These are phyloP conservation scores for Aeoliscus strigatus DNA, from an alignment of 2,797 vertebrate species.

Conservation along the genomic window DNA sequence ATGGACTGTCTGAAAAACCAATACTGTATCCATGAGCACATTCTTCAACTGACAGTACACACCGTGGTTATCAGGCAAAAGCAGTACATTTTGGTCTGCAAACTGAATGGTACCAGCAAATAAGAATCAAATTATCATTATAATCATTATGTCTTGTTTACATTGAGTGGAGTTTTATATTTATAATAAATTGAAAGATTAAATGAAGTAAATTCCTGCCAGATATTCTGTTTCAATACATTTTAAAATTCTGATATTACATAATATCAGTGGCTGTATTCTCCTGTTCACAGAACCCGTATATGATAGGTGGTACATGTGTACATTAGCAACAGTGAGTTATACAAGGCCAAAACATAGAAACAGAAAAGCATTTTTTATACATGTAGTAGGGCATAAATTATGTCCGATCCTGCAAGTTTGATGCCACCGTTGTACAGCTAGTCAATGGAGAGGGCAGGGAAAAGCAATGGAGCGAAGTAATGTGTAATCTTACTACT, in stretches of 20 bases:
- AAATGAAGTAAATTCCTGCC: too few species aligned
- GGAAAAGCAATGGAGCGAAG: conserved; percentile 98
- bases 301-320: conserved; percentile 47
- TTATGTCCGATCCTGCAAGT: conserved; percentile 93
- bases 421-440: conserved; percentile 93
- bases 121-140: too few species aligned
- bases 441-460: conserved; percentile 99
- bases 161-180: neutral
- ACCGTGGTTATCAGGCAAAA: too few species aligned
- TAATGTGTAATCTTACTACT: conserved; percentile 99
- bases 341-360: conserved; percentile 45
- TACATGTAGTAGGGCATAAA: conserved; percentile 88
- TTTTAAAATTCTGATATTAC: conserved; percentile 1
- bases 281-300: conserved; percentile 24
- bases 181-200: neutral
- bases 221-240: too few species aligned
- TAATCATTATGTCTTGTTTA: too few species aligned
- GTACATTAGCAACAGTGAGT: conserved; percentile 59
- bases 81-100: neutral
- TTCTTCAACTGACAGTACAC: conserved; percentile 27
- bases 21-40: too few species aligned
- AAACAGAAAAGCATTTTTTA: conserved; percentile 65
- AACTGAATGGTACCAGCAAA: too few species aligned
- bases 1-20: conserved; percentile 48
- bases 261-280: conserved; percentile 10